Evolutionary conservation across 2,113 vertebrate species (phyloP), one percentile per base, ranked within the genome.

Genomic region (Glaucomys volans): DNA sequence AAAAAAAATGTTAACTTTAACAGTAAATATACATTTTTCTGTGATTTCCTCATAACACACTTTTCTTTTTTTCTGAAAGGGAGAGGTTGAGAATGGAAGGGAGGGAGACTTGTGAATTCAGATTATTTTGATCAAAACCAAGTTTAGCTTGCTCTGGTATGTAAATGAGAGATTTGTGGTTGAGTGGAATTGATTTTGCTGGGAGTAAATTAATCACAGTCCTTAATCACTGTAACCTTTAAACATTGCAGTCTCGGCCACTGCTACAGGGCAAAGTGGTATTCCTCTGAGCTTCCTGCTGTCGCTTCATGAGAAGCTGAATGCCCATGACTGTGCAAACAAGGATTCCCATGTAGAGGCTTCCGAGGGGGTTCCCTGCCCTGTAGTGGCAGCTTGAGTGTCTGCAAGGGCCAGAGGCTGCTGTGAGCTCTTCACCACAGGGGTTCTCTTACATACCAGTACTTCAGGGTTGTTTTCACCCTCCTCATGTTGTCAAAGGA

Each of bases 161-260:
- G 98, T 97, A 98, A 98, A 98, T 98, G 95, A 96, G 97, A 96
- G 97, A 98, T 98, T 98, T 98, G 98, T 98, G 98, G 98, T 98
- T 99, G 98, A 99, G 99, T 99, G 98, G 98, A 99, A 99, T 99
- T 99, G 99, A 99, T 99, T 99, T 98, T 98, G 95, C 98, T 98
- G 98, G 98, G 98, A 99, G 98, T 99, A 98, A 99, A 99, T 99
- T 99, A 99, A 99, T 99, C 99, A 99, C 98, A 97, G 98, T 97
- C 97, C 98, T 99, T 99, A 99, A 99, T 99, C 99, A 98, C 97
- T 98, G 97, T 98, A 98, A 98, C 98, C 98, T 99, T 99, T 98
- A 98, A 98, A 96, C 95, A 96, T 0, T 93, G 93, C 97, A 97
- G 96, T 96, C 95, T 97, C 97, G 97, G 97, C 97, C 98, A 97